A percentile compares a stretch with the other conserved stretches of the same genome.
Evolutionary conservation across 2,888 invertebrate species (phyloP).

Genomic region (Trichopoda pennipes): DNA sequence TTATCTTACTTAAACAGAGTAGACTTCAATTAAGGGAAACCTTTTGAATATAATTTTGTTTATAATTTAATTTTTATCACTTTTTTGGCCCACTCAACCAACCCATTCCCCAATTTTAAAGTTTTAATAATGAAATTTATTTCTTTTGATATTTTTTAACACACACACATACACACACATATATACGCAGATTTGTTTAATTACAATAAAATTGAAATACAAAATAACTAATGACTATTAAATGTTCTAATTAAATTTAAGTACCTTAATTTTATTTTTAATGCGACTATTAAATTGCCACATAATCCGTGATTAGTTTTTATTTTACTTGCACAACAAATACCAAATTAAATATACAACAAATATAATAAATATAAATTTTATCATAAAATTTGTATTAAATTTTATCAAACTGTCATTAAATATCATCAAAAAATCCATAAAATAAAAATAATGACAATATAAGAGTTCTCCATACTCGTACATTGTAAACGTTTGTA

Average conservation of each 20-base stretch:
- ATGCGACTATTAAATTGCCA: conserved; percentile 58
- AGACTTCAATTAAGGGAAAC: too few species aligned
- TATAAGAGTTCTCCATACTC: conserved; percentile 8
- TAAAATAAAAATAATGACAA: conserved; percentile 49
- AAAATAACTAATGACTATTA: too few species aligned
- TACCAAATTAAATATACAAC: conserved; percentile 8
- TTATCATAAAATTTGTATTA: conserved; percentile 59
- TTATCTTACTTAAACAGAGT: too few species aligned
- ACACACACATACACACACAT: too few species aligned
- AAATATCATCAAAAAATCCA: conserved; percentile 54
- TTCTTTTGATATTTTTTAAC: too few species aligned
- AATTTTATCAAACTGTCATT: conserved; percentile 64
- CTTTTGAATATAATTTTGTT: too few species aligned
- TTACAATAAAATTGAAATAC: too few species aligned
- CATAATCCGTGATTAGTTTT: conserved; percentile 61
- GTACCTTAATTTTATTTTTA: conserved; percentile 51
- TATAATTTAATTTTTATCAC: too few species aligned
- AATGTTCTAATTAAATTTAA: conserved; percentile 63
- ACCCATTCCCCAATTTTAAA: too few species aligned
- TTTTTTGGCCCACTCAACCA: too few species aligned
- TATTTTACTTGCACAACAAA: conserved; percentile 36
- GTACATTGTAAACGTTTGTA: not conserved
- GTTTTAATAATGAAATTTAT: too few species aligned
- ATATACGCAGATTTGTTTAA: not conserved
- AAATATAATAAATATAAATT: conserved; percentile 24